Evolutionary conservation across 2,797 vertebrate species (phyloP), one percentile per base, ranked within the genome.

Genomic region (Coranthus polyacanthus): DNA sequence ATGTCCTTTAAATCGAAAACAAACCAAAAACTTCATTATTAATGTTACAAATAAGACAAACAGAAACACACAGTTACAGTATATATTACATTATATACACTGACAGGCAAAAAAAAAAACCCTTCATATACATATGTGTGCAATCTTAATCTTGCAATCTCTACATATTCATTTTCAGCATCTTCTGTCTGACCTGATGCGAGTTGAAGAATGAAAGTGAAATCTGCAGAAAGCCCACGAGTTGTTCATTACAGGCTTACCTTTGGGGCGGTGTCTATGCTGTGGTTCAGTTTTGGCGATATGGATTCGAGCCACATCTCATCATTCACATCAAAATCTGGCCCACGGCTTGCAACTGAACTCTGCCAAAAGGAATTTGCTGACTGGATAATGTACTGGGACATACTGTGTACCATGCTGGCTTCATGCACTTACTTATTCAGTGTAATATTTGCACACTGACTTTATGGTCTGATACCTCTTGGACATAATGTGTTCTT

Each of bases 381-480:
- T 86, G 79, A 89, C 60, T 88, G 79, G 81, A 84, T 81, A 88
- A 82, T 79, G 63, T 71, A 71, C 37, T 6, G 20, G 62, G 24
- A 51, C 75, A 69, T 47, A 46, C 75, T 61, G 81, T 63, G 64
- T 21, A 34, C 56, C 68, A 46, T 47, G 18, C 61, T 13, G 26
- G 53, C 63, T 62, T 50, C 6, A 24, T 52, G 57, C 60, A 76
- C 63, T 44, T 46, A 49, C 39, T 61, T 71, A 71, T 69, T 45
- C 67, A 73, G 46, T 69, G 63, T 75, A 56, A 73, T 68, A 70
- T 80, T 78, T 68, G 49, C 44, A 64, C 66, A 61, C 56, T 7
- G 42, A 66, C 55, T 57, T 18, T 15, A 46, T 45, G 59, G 49
- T 55, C 59, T 49, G 49, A 34, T 21, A 42, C 24, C 38, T 26